phyloP scores from a whole-genome alignment of 2,888 invertebrate species.

The Eucera pruinosa region DNA sequence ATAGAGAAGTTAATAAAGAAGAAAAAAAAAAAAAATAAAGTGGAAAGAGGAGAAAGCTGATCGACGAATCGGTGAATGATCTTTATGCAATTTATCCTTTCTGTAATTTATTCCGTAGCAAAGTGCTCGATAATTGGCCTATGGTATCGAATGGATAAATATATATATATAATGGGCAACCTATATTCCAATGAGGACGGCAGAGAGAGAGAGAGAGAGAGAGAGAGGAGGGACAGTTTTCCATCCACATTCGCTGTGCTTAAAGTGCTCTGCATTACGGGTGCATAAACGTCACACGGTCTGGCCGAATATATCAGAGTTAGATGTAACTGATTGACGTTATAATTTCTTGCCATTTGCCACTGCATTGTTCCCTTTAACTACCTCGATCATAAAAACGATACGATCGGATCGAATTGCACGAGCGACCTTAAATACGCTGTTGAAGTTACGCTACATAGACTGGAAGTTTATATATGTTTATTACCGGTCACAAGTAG shows the following conservation, averaged over 20 bases:
- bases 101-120: conserved; percentile 49
- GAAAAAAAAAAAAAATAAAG: not conserved
- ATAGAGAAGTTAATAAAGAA: conserved; percentile 8
- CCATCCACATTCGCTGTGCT: conserved; percentile 32
- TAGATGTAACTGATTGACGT: conserved; percentile 36
- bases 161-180: conserved; percentile 46
- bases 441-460: not conserved
- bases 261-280: conserved; percentile 49
- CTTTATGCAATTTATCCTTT: conserved; percentile 39
- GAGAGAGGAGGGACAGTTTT: conserved; percentile 7
- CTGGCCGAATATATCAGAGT: conserved; percentile 25
- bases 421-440: not conserved
- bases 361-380: not conserved
- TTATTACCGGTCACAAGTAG: no score
- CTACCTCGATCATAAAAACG: not conserved
- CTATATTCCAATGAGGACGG: conserved; percentile 31
- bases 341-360: conserved; percentile 34
- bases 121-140: conserved; percentile 55
- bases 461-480: no score
- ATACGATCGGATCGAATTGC: not conserved
- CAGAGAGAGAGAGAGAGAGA: conserved; percentile 2
- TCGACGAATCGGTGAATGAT: conserved; percentile 20
- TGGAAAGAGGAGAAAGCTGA: not conserved
- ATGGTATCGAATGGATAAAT: conserved; percentile 50
- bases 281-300: conserved; percentile 22